phyloP scores from a whole-genome alignment of 2,113 vertebrate genomes.

The Thamnaconus septentrionalis region DNA sequence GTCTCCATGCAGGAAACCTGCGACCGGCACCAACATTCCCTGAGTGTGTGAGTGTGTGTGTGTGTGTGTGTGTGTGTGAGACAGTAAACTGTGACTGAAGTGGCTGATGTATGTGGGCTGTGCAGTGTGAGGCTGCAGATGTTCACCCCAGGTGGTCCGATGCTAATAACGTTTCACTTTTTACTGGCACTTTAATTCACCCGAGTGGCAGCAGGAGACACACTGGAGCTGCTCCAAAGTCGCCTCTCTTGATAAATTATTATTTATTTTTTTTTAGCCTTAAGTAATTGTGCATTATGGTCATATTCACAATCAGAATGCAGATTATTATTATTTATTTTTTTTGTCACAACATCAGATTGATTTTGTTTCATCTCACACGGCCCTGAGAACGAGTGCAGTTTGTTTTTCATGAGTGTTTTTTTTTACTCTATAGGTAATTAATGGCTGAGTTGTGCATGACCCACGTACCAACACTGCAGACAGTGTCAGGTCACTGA shows the following conservation, averaged over 20 bases:
- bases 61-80: constrained; percentile 21
- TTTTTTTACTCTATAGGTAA: too few relatives aligned
- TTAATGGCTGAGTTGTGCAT: too few relatives aligned
- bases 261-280: neutral
- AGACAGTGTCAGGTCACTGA: too few relatives aligned
- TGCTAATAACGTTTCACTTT: constrained; percentile 50
- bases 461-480: too few relatives aligned
- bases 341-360: neutral
- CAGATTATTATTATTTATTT: neutral
- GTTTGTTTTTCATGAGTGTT: neutral
- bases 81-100: constrained; percentile 31
- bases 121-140: constrained; percentile 62
- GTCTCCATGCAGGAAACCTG: constrained; percentile 7
- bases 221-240: constrained; percentile 2
- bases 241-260: neutral
- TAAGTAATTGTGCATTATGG: too few relatives aligned
- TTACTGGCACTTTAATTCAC: constrained; percentile 62
- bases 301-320: too few relatives aligned
- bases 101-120: constrained; percentile 39
- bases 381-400: too few relatives aligned
- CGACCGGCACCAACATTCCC: constrained; percentile 10
- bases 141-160: constrained; percentile 67
- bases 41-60: constrained; percentile 18
- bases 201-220: constrained; percentile 41
- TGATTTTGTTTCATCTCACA: neutral